phyloP scores from a whole-genome alignment of 2,797 vertebrate species.

The Notolepis coatsorum region DNA sequence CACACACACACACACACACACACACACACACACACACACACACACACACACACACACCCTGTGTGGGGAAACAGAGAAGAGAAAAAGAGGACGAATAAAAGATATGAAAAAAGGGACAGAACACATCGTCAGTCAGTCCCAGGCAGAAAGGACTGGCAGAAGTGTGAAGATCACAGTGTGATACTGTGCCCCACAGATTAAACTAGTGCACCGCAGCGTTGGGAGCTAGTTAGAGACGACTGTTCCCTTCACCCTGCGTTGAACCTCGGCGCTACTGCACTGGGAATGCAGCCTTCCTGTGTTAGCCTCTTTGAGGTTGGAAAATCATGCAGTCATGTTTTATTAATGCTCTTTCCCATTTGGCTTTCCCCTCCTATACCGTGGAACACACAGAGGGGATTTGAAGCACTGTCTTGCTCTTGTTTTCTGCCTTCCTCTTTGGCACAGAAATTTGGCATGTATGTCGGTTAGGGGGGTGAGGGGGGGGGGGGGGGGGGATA shows the following conservation, averaged over 20 bases:
- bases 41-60: neutral
- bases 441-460: constrained; percentile 5
- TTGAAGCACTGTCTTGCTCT: constrained; percentile 56
- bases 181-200: constrained; percentile 47
- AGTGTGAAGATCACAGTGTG: constrained; percentile 56
- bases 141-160: constrained; percentile 15
- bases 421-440: constrained; percentile 48
- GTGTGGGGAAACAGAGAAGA: constrained; percentile 44
- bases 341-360: constrained; percentile 76
- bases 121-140: constrained; percentile 29
- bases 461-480: constrained; percentile 2
- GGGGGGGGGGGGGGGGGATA: constrained; percentile 7
- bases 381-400: constrained; percentile 44
- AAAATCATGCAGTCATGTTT: constrained; percentile 82
- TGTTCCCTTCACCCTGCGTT: constrained; percentile 79
- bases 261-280: constrained; percentile 77
- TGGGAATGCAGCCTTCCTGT: constrained; percentile 73
- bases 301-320: constrained; percentile 80
- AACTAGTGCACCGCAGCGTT: constrained; percentile 57
- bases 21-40: neutral
- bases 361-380: constrained; percentile 44
- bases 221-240: constrained; percentile 65
- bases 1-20: constrained; percentile 4
- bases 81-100: constrained; percentile 8
- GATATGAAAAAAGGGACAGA: constrained; percentile 39